Base-by-base conservation (phyloP, 2,888 invertebrate species). In the Colletes collaris region DNA sequence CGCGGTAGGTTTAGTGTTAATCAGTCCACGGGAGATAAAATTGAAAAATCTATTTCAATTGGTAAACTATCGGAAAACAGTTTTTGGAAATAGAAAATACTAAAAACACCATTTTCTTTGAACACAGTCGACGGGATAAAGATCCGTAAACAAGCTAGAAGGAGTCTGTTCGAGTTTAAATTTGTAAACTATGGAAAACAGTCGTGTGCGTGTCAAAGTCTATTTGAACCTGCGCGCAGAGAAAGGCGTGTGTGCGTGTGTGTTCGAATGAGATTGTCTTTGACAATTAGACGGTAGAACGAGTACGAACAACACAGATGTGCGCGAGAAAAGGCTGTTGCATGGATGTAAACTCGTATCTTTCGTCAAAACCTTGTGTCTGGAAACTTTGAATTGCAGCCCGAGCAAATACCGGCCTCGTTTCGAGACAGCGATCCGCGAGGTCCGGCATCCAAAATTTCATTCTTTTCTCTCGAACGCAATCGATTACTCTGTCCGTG, bases 221-320 rank as follows among this genome's bases (percentile, higher is more conserved):
- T 7, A 63, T 68, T 60, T 46, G 11, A 11, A 16, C 49, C 60
- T 27, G 16, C 62, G 62, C 44, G 55, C 19, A 46, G 4, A 27
- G 10, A 46, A 40, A 60, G 13, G 46, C 56, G 35, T 56, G 56
- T 64, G 35, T 8, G 10, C 44, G 44, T 8, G 44, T 7, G 44
- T 46, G 44, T 70, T 70, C 74, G 70, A 46, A 69, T 69, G 74
- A 74, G 88, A 89, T 90, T 90, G 87, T 89, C 89, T 76, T 80
- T 86, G 77, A 89, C 83, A 84, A 66, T 73, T 86, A 87, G 58
- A 84, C 52, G 67, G 64, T 86, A 87, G 78, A 87, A 86, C 83
- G 72, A 85, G 77, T 88, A 88, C 87, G 82, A 88, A 86, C 86
- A 84, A 89, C 89, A 90, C 75, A 88, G 88, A 90, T 91, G 89